These are phyloP conservation scores for Lasioglossum leucozonium DNA, from an alignment of 2,888 invertebrate species.

Conservation along the genomic window DNA sequence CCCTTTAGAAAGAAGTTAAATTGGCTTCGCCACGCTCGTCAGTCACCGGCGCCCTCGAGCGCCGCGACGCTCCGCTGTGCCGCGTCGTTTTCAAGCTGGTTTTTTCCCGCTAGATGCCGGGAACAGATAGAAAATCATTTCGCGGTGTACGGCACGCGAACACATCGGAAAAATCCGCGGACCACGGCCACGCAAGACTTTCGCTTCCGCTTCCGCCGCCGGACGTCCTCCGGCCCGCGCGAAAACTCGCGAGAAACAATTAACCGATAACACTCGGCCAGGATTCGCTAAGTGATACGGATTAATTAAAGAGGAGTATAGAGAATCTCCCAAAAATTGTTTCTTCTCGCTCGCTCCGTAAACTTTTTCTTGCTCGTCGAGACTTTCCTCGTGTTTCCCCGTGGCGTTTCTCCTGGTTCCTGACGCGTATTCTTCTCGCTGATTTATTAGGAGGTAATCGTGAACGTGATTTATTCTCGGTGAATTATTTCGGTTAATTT, in stretches of 20 bases:
- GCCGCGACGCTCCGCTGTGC: neutral
- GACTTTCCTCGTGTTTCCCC: neutral
- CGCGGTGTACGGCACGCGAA: conserved; percentile 26
- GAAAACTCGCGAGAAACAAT: conserved; percentile 8
- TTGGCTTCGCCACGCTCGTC: conserved; percentile 72
- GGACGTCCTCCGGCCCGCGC: neutral
- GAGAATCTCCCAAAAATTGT: neutral
- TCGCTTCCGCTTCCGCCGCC: neutral
- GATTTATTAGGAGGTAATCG: too few relatives aligned
- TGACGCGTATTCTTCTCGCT: neutral
- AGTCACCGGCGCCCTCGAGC: conserved; percentile 61
- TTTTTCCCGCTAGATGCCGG: conserved; percentile 42
- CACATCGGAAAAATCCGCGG: conserved; percentile 30
- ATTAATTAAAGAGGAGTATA: neutral
- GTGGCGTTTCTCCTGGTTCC: neutral
- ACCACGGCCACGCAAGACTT: neutral
- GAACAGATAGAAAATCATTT: conserved; percentile 67
- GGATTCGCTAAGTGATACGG: neutral
- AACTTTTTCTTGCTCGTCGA: neutral
- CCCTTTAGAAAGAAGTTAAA: conserved; percentile 71
- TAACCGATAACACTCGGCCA: neutral
- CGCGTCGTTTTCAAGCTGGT: conserved; percentile 18
- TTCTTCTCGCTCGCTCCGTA: neutral
- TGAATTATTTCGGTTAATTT: too few relatives aligned
- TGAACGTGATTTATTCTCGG: too few relatives aligned